These are phyloP conservation scores for Chrysopa pallens DNA, from an alignment of 1,140 invertebrate species.

Conservation along the genomic window DNA sequence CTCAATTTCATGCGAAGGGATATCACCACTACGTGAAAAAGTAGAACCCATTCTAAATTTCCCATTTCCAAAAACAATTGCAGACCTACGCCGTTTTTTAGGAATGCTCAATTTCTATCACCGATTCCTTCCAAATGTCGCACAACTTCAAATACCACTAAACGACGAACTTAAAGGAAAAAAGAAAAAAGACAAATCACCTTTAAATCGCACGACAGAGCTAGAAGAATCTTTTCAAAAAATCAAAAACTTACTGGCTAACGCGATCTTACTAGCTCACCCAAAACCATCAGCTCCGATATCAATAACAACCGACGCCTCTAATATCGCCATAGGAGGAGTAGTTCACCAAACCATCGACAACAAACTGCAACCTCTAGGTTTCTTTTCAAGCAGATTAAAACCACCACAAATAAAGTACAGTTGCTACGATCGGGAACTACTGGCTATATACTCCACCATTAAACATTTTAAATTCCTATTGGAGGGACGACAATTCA, in stretches of 20 bases:
- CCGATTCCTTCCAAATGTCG: conserved; percentile 11
- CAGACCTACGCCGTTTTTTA: conserved; percentile 15
- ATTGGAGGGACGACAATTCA: conserved; percentile 13
- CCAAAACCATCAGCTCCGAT: conserved; percentile 1
- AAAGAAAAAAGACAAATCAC: conserved; percentile 12
- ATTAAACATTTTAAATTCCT: conserved; percentile 15
- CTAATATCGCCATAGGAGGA: conserved; percentile 4
- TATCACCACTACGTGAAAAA: conserved; percentile 13
- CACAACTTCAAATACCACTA: conserved; percentile 10
- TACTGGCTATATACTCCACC: conserved; percentile 24
- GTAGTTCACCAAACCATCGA: conserved; percentile 6
- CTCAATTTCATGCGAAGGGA: conserved; percentile 9
- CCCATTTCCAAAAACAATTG: conserved; percentile 8
- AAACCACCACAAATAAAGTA: conserved; percentile 17
- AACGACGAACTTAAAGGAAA: conserved; percentile 5
- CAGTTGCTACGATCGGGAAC: conserved; percentile 23
- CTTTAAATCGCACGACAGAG: conserved; percentile 2
- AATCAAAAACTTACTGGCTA: conserved; percentile 14
- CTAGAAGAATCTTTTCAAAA: conserved; percentile 9
- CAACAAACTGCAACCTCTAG: conserved; percentile 7
- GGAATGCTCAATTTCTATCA: conserved; percentile 21
- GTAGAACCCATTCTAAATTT: conserved; percentile 12
- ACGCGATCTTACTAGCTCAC: conserved; percentile 7
- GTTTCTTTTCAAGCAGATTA: conserved; percentile 13
- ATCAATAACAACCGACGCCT: not conserved